A percentile compares a stretch with the other conserved stretches of the same genome.
These are phyloP conservation scores for Neodontobutis hainanensis DNA, from an alignment of 2,113 vertebrate genomes.

Conservation along the genomic window DNA sequence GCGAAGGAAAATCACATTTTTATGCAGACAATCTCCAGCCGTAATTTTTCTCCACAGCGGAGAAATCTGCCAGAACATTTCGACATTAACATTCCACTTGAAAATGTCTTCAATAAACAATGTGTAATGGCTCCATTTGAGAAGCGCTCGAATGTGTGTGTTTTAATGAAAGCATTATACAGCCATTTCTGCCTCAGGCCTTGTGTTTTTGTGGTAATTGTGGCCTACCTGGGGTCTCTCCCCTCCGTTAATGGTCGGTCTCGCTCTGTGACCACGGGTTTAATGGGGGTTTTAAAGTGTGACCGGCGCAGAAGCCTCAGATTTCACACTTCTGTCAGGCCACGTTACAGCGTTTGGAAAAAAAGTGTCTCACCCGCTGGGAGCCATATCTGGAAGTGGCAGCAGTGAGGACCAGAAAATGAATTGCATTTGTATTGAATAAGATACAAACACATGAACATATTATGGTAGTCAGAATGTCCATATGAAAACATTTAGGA, in stretches of 20 bases:
- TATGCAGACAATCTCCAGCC: slow-evolving; percentile 9
- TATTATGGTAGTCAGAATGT: no score
- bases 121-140: not conserved
- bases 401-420: no score
- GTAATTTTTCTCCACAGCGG: slow-evolving; percentile 15
- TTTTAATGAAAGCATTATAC: slow-evolving; percentile 5
- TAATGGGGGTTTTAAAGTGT: slow-evolving; percentile 67
- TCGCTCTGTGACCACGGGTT: slow-evolving; percentile 29
- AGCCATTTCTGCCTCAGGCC: slow-evolving; percentile 17
- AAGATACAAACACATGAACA: no score
- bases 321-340: slow-evolving; percentile 70
- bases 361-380: slow-evolving; percentile 43
- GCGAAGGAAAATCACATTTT: slow-evolving; percentile 20
- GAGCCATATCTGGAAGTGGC: no score
- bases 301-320: slow-evolving; percentile 47
- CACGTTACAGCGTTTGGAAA: slow-evolving; percentile 43
- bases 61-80: not conserved
- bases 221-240: slow-evolving; percentile 15
- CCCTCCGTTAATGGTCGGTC: slow-evolving; percentile 24
- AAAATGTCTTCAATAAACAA: slow-evolving; percentile 6
- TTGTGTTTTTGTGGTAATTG: slow-evolving; percentile 34
- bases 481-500: no score
- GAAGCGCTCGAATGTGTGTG: not conserved
- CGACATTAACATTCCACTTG: not conserved
- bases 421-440: no score